These are phyloP conservation scores for Isoperla grammatica DNA, from an alignment of 2,888 invertebrate species.

Conservation along the genomic window DNA sequence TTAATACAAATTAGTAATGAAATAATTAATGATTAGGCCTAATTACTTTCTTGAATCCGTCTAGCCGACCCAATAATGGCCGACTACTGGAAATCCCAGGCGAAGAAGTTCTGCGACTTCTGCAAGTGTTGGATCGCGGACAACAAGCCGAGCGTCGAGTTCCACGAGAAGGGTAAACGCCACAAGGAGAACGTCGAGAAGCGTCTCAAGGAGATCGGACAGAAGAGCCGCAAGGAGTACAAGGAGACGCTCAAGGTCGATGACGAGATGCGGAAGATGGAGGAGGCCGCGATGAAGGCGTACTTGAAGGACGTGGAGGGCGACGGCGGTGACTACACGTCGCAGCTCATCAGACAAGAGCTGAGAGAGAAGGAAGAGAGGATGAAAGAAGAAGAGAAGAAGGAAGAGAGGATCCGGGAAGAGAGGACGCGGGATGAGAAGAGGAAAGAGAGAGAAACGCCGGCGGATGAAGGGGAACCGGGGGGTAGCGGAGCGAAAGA, in stretches of 20 bases:
- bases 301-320: constrained; percentile 77
- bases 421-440: constrained; percentile 28
- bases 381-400: constrained; percentile 36
- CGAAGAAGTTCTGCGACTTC: constrained; percentile 92
- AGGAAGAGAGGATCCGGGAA: constrained; percentile 38
- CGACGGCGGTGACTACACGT: constrained; percentile 57
- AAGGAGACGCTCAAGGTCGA: constrained; percentile 73
- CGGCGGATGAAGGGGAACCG: constrained; percentile 4
- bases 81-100: constrained; percentile 95
- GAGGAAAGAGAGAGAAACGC: constrained; percentile 11
- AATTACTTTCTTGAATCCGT: too few relatives aligned
- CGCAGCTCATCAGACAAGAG: constrained; percentile 47
- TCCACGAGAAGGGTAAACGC: constrained; percentile 88
- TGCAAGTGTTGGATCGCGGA: constrained; percentile 99
- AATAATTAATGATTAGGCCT: too few relatives aligned
- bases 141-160: constrained; percentile 91
- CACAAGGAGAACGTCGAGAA: constrained; percentile 90
- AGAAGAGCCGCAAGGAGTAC: constrained; percentile 73
- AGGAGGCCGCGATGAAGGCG: constrained; percentile 82
- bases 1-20: too few relatives aligned
- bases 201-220: constrained; percentile 75
- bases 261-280: constrained; percentile 79
- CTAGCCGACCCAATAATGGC: constrained; percentile 53
- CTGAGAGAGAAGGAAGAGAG: constrained; percentile 22
- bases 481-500: background rate